phyloP scores from a whole-genome alignment of 1,140 invertebrate species.

The Pectinophora gossypiella region DNA sequence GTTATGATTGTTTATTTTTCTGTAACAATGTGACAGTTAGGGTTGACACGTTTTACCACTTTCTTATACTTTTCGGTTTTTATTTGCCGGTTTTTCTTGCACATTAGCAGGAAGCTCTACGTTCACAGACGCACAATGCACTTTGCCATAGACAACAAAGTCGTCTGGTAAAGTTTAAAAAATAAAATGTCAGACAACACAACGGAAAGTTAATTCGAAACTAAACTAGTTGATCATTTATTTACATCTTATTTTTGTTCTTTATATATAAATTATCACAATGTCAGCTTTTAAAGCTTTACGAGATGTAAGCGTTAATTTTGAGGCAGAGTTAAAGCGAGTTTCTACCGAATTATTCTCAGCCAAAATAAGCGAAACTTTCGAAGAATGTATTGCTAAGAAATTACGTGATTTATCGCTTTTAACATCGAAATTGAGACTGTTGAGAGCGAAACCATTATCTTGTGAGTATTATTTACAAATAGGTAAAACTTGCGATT shows the following conservation, averaged over 20 bases:
- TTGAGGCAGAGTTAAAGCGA: constrained; percentile 34
- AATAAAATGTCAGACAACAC: neutral
- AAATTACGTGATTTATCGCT: constrained; percentile 39
- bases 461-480: constrained; percentile 34
- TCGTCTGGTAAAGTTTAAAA: neutral
- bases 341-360: constrained; percentile 34
- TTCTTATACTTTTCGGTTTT: too few species aligned
- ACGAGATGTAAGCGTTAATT: constrained; percentile 34
- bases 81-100: too few species aligned
- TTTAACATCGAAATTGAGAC: constrained; percentile 42
- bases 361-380: constrained; percentile 30
- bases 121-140: too few species aligned
- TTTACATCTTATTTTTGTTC: neutral
- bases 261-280: neutral
- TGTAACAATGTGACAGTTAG: too few species aligned
- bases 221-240: neutral
- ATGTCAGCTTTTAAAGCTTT: constrained; percentile 47
- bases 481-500: too few species aligned
- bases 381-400: constrained; percentile 41
- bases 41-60: too few species aligned
- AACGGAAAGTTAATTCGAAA: neutral
- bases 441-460: constrained; percentile 40
- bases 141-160: neutral
- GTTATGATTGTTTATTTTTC: too few species aligned
- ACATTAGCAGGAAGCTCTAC: too few species aligned